phyloP scores from a whole-genome alignment of 2,113 vertebrate species.

The Pteropus alecto region DNA sequence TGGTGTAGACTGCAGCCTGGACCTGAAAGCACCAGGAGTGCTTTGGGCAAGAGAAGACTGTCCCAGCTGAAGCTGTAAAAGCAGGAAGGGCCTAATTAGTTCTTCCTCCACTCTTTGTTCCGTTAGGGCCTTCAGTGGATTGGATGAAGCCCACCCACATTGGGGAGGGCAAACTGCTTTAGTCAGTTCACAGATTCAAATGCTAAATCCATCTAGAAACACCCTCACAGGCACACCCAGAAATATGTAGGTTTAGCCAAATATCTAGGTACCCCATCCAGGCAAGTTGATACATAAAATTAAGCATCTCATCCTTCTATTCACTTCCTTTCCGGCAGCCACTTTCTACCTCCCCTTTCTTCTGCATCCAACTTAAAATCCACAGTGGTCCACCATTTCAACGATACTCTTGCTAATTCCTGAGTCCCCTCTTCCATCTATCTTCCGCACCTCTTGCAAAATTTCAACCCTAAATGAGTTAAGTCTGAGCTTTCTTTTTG shows the following conservation, averaged over 20 bases:
- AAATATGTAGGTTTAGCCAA: not conserved
- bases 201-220: not conserved
- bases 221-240: not conserved
- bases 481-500: not conserved
- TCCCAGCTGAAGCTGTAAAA: not conserved
- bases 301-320: not conserved
- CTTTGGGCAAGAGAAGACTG: not conserved
- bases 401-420: not conserved
- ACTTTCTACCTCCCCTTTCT: not conserved
- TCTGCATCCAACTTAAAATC: not conserved
- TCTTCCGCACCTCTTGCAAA: not conserved
- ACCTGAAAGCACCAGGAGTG: too few species aligned
- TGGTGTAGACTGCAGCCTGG: too few species aligned
- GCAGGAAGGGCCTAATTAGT: not conserved
- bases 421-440: not conserved
- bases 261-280: not conserved
- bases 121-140: not conserved
- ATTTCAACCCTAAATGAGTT: not conserved
- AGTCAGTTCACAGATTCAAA: not conserved
- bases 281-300: not conserved
- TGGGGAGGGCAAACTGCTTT: not conserved
- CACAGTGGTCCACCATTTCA: too few species aligned
- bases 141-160: too few species aligned
- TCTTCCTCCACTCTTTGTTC: not conserved
- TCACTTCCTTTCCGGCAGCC: not conserved